Conservation (phyloP, 2,797 vertebrate species). For the Phoeniculus purpureus region DNA sequence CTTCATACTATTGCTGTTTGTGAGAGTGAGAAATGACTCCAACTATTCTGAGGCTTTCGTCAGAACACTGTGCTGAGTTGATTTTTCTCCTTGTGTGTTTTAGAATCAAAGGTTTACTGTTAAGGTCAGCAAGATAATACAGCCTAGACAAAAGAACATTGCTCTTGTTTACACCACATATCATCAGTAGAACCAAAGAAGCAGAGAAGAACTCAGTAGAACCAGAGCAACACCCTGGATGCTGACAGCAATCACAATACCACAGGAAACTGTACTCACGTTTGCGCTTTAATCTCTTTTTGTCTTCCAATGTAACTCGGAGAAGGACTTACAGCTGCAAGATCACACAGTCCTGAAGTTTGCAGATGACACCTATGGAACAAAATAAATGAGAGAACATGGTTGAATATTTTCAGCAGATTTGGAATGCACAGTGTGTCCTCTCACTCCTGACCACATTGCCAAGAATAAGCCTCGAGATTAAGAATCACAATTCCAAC, state of each 20-base stretch:
- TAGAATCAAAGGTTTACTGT: not conserved
- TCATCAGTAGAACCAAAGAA: not conserved
- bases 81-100: not conserved
- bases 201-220: too few relatives aligned
- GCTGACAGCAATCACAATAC: not conserved
- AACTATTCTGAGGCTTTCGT: not conserved
- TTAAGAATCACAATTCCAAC: not conserved
- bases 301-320: not conserved
- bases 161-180: not conserved
- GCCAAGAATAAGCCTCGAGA: not conserved
- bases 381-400: not conserved
- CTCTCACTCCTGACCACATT: not conserved
- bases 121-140: not conserved
- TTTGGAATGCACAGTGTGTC: not conserved
- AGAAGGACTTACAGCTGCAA: not conserved
- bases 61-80: not conserved
- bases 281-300: not conserved
- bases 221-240: not conserved
- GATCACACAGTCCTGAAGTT: not conserved
- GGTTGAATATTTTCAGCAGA: not conserved
- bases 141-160: not conserved
- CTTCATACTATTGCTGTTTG: not conserved
- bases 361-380: not conserved
- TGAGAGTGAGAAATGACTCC: not conserved
- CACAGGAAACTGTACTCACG: accelerated